phyloP scores from a whole-genome alignment of 2,888 invertebrate genomes.

The Eulithis prunata region DNA sequence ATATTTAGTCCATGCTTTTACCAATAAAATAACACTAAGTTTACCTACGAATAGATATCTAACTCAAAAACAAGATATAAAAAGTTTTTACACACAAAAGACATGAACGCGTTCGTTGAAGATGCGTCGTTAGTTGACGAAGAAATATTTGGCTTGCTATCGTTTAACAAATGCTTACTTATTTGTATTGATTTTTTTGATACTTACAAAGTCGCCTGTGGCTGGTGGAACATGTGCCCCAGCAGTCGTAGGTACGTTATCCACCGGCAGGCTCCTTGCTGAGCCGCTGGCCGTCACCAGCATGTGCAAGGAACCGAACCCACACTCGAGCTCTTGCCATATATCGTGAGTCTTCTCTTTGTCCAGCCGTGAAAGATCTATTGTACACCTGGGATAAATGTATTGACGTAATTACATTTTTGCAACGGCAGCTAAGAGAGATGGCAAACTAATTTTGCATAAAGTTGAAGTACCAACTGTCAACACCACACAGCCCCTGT shows the following conservation, averaged over 20 bases:
- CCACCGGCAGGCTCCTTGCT: conserved; percentile 51
- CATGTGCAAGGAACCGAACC: conserved; percentile 71
- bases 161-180: too few relatives aligned
- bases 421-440: too few relatives aligned
- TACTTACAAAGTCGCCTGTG: conserved; percentile 70
- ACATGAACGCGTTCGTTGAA: conserved; percentile 9
- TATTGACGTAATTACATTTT: too few relatives aligned
- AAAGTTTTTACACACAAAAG: conserved; percentile 5
- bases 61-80: too few relatives aligned
- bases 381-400: conserved; percentile 59
- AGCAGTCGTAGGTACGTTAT: conserved; percentile 70
- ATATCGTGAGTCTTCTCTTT: conserved; percentile 76
- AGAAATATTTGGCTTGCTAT: too few relatives aligned
- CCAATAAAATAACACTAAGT: background rate
- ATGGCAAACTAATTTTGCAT: too few relatives aligned
- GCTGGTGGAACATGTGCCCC: conserved; percentile 53
- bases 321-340: conserved; percentile 75
- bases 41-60: too few relatives aligned
- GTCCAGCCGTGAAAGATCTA: conserved; percentile 71
- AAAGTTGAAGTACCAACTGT: too few relatives aligned
- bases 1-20: too few relatives aligned
- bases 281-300: conserved; percentile 70
- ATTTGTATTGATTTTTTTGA: background rate
- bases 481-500: too few relatives aligned
- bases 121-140: too few relatives aligned